Conservation (phyloP, 53 echinoderm and acorn worm genomes). For the Holothuria leucospilota region DNA sequence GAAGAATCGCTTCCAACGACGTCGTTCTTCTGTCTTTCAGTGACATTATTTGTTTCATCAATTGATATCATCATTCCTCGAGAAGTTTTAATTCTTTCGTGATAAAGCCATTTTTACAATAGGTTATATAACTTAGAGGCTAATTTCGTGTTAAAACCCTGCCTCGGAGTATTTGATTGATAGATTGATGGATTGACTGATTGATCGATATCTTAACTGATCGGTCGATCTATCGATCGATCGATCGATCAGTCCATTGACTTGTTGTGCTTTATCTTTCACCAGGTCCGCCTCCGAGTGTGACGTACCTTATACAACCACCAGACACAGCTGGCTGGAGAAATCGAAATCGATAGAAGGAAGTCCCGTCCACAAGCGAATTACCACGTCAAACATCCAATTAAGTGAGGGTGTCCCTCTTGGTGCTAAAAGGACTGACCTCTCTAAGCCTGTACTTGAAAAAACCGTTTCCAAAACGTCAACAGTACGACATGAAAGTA, state of each 20-base stretch:
- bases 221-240: not conserved
- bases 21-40: too few species aligned
- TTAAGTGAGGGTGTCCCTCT: not conserved
- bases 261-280: not conserved
- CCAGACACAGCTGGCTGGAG: constrained; percentile 7
- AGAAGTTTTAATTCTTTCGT: too few species aligned
- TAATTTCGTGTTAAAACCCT: too few species aligned
- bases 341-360: constrained; percentile 17
- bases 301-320: constrained; percentile 8
- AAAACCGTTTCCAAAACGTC: constrained; percentile 37
- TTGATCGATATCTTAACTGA: not conserved
- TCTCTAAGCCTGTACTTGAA: constrained; percentile 8
- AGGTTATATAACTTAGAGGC: too few species aligned
- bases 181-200: not conserved
- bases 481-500: constrained; percentile 38
- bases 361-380: constrained; percentile 17
- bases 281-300: constrained; percentile 32
- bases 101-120: too few species aligned
- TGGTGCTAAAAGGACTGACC: not conserved
- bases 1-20: too few species aligned
- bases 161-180: too few species aligned
- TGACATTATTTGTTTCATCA: too few species aligned
- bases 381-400: not conserved
- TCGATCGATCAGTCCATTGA: not conserved
- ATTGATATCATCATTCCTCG: too few species aligned